Evolutionary conservation across 2,113 vertebrate genomes (phyloP), one percentile per base, ranked within the genome.

Genomic region (Mionectes macconnelli): DNA sequence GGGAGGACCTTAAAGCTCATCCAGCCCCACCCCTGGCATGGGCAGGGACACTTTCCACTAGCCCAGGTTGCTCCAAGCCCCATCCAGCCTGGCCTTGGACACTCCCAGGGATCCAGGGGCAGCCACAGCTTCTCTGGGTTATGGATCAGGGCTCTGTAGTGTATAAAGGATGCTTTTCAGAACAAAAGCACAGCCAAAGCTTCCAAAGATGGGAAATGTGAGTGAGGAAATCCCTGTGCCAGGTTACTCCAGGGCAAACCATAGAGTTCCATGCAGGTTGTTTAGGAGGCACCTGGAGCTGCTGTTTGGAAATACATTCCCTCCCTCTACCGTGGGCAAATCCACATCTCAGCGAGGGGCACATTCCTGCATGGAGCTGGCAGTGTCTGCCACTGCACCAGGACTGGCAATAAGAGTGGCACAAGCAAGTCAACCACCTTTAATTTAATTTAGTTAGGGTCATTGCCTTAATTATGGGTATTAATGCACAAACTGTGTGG

Each of bases 251-350:
- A 42, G 67, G 35, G 24, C 39, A 45, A 33, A 59, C 17, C 0
- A 0, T 19, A 14, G 6, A 1, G 4, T 11, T 5, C 4, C 7
- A 23, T 0, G 0, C 6, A 9, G 30, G 30, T 8, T 39, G 17
- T 6, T 28, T 8, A 33, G 35, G 74, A 47, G 14, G 44, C 40
- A 31, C 64, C n/a, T 11, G 55, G 53, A 82, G 66, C 70, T 70
- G 62, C 45, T 59, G 0, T 31, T 68, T 37, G 85, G 8, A 49
- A 13, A 53, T 28, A 3, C 22, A 15, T 27, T 39, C 37, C 37
- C 17, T 68, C 8, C 60, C 21, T 3, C 5, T 27, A 9, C 50
- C 2, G 1, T 3, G 68, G 42, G 33, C 62, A 50, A 20, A 45
- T 27, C 8, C 19, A 49, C 15, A 39, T 4, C 55, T 15, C 67